Evolutionary conservation across 2,888 invertebrate genomes (phyloP), one percentile per base, ranked within the genome.

Genomic region (Leptogaster cylindrica): DNA sequence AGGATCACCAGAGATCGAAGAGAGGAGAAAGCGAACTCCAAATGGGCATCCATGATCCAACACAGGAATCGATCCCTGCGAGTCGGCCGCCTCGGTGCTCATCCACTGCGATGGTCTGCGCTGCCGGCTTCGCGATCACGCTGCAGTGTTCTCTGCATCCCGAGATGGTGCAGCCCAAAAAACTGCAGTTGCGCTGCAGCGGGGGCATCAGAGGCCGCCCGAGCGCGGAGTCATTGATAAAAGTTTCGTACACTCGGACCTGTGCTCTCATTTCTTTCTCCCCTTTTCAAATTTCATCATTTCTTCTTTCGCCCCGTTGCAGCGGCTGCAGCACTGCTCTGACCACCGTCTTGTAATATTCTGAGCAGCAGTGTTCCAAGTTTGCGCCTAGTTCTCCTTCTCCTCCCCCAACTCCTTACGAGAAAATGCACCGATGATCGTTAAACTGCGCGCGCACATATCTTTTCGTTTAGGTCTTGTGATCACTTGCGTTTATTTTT

Each of bases 361-460:
- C n/a, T 41, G n/a, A n/a, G n/a, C n/a, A n/a, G 39, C 14, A 12
- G 12, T 41, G 41, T 41, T 16, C 18, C 10, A 14, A 7, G 16
- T 41, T 41, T 41, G 16, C n/a, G 7, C 39, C 39, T 39, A 12
- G 3, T 50, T 10, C 50, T 27, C 4, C 3, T 50, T 50, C 50
- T 50, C 28, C 51, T 51, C 51, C 51, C 51, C 51, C 51, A 51
- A 51, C 31, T 51, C 18, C 14, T 31, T 28, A 8, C 6, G 41
- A 2, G 12, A 41, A 41, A 41, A 41, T 2, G 3, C 14, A 4
- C 41, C n/a, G 41, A 51, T 16, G 31, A 51, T 31, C 25, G 51
- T 51, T 51, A 51, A 51, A 31, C 18, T 51, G 51, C 51, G 51
- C 51, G 51, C 51, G 31, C 51, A 31, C 31, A 51, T 51, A 31